Evolutionary conservation across 2,888 invertebrate species (phyloP).

Genomic region (Elegia similella): DNA sequence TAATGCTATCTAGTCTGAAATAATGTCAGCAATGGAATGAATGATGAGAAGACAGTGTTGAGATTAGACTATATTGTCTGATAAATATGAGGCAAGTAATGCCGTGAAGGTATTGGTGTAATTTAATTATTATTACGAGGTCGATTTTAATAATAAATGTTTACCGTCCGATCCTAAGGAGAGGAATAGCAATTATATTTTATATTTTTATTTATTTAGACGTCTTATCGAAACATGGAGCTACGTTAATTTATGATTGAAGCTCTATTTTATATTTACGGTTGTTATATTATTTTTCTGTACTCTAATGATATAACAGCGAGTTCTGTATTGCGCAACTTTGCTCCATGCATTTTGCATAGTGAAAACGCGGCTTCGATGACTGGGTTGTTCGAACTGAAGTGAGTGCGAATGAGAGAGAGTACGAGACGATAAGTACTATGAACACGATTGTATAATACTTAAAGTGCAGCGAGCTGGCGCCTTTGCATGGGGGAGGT

Average conservation of each 20-base stretch:
- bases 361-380: slow-evolving; percentile 10
- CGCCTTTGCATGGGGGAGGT: slow-evolving; percentile 18
- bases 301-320: slow-evolving; percentile 12
- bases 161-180: slow-evolving; percentile 21
- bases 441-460: background rate
- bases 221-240: slow-evolving; percentile 11
- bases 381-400: slow-evolving; percentile 2
- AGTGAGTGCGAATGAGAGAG: background rate
- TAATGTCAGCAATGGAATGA: slow-evolving; percentile 31
- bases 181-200: slow-evolving; percentile 18
- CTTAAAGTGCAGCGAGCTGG: slow-evolving; percentile 11
- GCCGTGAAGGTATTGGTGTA: slow-evolving; percentile 14
- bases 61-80: background rate
- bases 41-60: slow-evolving; percentile 18
- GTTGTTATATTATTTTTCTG: slow-evolving; percentile 19
- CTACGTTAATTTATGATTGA: slow-evolving; percentile 19
- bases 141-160: slow-evolving; percentile 17
- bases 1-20: slow-evolving; percentile 32
- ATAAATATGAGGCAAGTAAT: slow-evolving; percentile 1
- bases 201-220: slow-evolving; percentile 19
- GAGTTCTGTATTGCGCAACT: slow-evolving; percentile 16
- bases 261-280: slow-evolving; percentile 20
- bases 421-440: background rate
- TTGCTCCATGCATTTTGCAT: slow-evolving; percentile 3
- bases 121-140: slow-evolving; percentile 17